Conservation (phyloP, 2,888 invertebrate genomes). For the Xestoiulus laeticollis region DNA sequence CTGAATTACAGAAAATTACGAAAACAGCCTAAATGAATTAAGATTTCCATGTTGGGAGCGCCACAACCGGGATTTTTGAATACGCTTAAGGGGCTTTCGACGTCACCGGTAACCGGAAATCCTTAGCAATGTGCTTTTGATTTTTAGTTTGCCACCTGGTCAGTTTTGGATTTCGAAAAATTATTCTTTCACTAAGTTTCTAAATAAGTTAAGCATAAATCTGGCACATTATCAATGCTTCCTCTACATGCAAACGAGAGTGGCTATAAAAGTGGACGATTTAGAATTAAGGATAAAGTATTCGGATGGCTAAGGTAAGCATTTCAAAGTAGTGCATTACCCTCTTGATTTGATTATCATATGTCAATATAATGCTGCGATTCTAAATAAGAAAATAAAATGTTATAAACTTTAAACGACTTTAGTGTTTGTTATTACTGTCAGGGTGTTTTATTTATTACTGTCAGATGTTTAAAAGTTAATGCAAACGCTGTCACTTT, state of each 20-base stretch:
- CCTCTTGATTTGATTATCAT: conserved; percentile 2
- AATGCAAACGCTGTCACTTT: neutral
- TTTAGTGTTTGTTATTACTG: neutral
- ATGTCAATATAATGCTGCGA: neutral
- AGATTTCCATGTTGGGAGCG: neutral
- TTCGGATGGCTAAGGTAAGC: conserved; percentile 54
- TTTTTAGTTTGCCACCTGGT: neutral
- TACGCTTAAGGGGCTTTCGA: neutral
- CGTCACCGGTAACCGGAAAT: conserved; percentile 18
- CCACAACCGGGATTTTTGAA: neutral
- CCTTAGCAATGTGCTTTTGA: conserved; percentile 1
- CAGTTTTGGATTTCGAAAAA: neutral
- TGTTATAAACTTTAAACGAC: neutral
- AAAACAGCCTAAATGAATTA: neutral
- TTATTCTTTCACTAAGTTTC: neutral
- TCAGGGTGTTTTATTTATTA: neutral
- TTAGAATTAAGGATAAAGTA: conserved; percentile 54
- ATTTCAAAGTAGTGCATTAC: neutral
- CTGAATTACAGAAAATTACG: neutral
- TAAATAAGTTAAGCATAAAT: neutral
- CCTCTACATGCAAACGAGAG: conserved; percentile 54
- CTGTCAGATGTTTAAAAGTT: neutral
- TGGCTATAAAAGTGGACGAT: conserved; percentile 53
- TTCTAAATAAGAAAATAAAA: neutral
- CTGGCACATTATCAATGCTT: conserved; percentile 51